phyloP scores from a whole-genome alignment of 2,888 invertebrate species.

The Scaptomyza tumidula region DNA sequence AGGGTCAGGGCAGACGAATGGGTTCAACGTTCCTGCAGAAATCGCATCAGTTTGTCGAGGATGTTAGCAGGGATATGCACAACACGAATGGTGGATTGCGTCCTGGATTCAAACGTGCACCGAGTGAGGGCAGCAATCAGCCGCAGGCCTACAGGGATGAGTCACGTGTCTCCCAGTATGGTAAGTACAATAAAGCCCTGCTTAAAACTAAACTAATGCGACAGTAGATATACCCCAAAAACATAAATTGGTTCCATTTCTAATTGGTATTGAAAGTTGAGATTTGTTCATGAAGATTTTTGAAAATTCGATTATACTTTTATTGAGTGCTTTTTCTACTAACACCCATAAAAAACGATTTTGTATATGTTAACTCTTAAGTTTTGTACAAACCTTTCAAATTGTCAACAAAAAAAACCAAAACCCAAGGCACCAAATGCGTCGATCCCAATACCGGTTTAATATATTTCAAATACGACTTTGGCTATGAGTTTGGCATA shows the following conservation, averaged over 20 bases:
- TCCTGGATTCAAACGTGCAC: slow-evolving; percentile 83
- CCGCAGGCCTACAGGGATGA: slow-evolving; percentile 90
- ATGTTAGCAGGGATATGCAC: slow-evolving; percentile 87
- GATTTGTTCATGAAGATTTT: slow-evolving; percentile 50
- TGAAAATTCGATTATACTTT: slow-evolving; percentile 40
- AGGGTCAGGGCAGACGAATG: slow-evolving; percentile 88
- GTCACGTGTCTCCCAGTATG: slow-evolving; percentile 89
- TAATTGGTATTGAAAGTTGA: slow-evolving; percentile 66
- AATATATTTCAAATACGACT: slow-evolving; percentile 93
- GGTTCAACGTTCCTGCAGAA: slow-evolving; percentile 88
- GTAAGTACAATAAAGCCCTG: slow-evolving; percentile 85
- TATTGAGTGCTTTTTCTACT: slow-evolving; percentile 50
- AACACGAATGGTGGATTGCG: slow-evolving; percentile 63
- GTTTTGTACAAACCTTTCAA: slow-evolving; percentile 42
- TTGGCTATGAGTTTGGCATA: slow-evolving; percentile 91
- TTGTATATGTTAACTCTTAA: slow-evolving; percentile 43
- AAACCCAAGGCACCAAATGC: slow-evolving; percentile 88
- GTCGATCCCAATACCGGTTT: slow-evolving; percentile 91
- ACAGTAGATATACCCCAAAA: slow-evolving; percentile 18
- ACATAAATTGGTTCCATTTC: slow-evolving; percentile 35
- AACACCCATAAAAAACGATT: slow-evolving; percentile 34
- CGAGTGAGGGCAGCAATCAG: slow-evolving; percentile 84
- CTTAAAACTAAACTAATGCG: slow-evolving; percentile 12
- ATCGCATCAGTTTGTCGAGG: slow-evolving; percentile 88
- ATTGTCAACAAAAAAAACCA: slow-evolving; percentile 26